Evolutionary conservation across 2,888 invertebrate genomes (phyloP).

Genomic region (Creontiades dilutus): DNA sequence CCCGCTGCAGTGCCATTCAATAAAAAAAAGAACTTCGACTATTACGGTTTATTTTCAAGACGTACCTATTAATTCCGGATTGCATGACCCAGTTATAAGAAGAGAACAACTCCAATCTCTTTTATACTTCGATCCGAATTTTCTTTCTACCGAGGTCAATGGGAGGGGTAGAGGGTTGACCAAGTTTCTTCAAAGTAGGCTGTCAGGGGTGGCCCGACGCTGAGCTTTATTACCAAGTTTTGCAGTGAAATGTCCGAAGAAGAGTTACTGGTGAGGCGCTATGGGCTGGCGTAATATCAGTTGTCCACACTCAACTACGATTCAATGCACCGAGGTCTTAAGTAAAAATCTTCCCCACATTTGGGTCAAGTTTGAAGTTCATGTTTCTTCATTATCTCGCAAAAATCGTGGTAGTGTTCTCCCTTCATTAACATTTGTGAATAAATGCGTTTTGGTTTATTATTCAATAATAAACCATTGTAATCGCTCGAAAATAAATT

Average conservation of each 20-base stretch:
- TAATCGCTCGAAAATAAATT: too few species aligned
- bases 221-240: conserved; percentile 16
- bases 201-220: neutral
- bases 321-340: neutral
- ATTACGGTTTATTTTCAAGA: conserved; percentile 1
- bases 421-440: too few species aligned
- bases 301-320: neutral
- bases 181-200: conserved; percentile 22
- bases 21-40: neutral
- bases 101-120: neutral
- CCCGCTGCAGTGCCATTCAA: conserved; percentile 22
- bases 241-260: neutral
- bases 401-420: too few species aligned
- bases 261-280: neutral
- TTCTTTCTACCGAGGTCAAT: neutral
- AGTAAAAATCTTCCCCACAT: neutral
- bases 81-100: conserved; percentile 9
- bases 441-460: too few species aligned
- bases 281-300: neutral
- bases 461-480: too few species aligned
- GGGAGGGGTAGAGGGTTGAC: neutral
- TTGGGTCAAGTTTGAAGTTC: neutral
- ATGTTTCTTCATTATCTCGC: neutral
- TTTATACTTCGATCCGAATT: neutral
- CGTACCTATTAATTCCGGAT: conserved; percentile 10